phyloP scores from a whole-genome alignment of 2,888 invertebrate genomes.

The Pterobdella sp. region DNA sequence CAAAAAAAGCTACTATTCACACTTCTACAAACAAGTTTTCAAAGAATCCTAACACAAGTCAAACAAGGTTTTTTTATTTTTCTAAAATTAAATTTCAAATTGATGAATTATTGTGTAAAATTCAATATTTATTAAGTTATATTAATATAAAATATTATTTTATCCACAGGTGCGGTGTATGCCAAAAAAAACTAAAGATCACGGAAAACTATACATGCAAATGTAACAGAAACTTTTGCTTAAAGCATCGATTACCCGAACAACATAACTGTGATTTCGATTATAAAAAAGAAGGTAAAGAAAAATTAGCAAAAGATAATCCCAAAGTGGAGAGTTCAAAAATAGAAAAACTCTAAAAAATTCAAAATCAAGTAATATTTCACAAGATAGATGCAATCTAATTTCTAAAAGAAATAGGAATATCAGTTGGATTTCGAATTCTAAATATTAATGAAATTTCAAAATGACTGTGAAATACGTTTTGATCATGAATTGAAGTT shows the following conservation, averaged over 20 bases:
- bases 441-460: too few species aligned
- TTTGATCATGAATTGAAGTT: not conserved
- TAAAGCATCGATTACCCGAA: conserved; percentile 17
- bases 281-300: conserved; percentile 24
- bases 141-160: too few species aligned
- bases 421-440: too few species aligned
- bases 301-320: conserved; percentile 17
- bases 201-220: conserved; percentile 5
- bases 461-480: too few species aligned
- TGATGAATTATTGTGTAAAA: too few species aligned
- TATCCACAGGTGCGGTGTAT: conserved; percentile 21
- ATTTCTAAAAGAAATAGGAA: not conserved
- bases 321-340: conserved; percentile 14
- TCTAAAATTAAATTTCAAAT: too few species aligned
- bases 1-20: not conserved
- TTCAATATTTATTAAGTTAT: too few species aligned
- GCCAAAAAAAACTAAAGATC: conserved; percentile 15
- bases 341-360: conserved; percentile 14
- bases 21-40: not conserved
- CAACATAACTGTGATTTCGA: conserved; percentile 22
- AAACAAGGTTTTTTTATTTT: not conserved
- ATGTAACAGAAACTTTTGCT: conserved; percentile 14
- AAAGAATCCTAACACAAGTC: not conserved
- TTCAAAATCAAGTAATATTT: not conserved
- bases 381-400: not conserved